Percentiles rank a stretch among this genome's conserved stretches.
These are phyloP conservation scores for Temnothorax rugatulus DNA, from an alignment of 2,888 invertebrate species.

Conservation along the genomic window DNA sequence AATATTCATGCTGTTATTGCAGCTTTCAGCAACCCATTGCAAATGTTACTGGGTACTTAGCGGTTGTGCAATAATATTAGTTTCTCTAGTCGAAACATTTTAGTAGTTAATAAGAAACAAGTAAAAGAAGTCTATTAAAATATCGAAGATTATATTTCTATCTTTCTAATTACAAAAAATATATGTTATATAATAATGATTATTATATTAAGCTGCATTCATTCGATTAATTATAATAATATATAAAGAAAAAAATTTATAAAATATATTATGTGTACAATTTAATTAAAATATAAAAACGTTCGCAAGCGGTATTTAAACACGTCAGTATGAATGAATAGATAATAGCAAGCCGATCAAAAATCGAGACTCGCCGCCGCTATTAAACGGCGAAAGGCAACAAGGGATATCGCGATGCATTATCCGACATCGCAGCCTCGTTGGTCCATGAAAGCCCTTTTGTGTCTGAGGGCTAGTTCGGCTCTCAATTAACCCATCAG, in stretches of 20 bases:
- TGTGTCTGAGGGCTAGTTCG: constrained; percentile 79
- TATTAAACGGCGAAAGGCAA: constrained; percentile 51
- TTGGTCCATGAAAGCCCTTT: constrained; percentile 76
- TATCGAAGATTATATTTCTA: background rate
- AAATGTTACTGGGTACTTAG: constrained; percentile 12
- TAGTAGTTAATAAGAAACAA: constrained; percentile 16
- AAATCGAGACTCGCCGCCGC: constrained; percentile 37
- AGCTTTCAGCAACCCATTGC: constrained; percentile 71
- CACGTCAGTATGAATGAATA: background rate
- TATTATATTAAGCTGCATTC: background rate
- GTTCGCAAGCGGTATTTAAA: background rate
- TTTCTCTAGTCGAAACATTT: constrained; percentile 19
- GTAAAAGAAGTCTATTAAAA: background rate
- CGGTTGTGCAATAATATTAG: constrained; percentile 6
- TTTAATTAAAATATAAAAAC: constrained; percentile 11
- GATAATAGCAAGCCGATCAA: constrained; percentile 25
- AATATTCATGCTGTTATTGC: constrained; percentile 82
- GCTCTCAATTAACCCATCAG: constrained; percentile 85
- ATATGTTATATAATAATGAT: background rate
- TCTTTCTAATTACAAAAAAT: background rate
- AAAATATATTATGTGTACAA: background rate
- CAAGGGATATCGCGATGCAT: constrained; percentile 58
- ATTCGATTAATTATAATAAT: background rate
- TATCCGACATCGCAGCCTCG: constrained; percentile 65
- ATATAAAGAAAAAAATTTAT: background rate